Conservation (phyloP, 2,113 vertebrate species). For the Trematocara nigrifrons region DNA sequence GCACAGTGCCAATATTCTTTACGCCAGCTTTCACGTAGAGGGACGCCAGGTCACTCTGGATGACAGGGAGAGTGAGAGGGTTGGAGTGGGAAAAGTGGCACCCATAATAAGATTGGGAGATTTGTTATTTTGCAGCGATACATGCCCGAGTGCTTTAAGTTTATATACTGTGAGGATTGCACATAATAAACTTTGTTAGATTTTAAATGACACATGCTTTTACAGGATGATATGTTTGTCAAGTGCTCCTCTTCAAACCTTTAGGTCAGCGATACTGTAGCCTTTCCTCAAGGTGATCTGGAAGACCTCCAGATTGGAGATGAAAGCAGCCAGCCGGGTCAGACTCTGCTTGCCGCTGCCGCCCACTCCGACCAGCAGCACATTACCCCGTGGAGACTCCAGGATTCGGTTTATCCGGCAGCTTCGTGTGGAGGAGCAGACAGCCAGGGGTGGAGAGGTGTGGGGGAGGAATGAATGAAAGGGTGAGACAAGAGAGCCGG, state of each 20-base stretch:
- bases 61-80: not conserved
- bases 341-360: slow-evolving; percentile 96
- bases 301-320: slow-evolving; percentile 89
- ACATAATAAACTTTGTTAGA: not conserved
- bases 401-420: slow-evolving; percentile 91
- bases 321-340: slow-evolving; percentile 92
- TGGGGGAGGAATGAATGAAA: not conserved
- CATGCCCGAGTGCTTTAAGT: not conserved
- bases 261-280: slow-evolving; percentile 85
- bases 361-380: slow-evolving; percentile 87
- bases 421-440: slow-evolving; percentile 64
- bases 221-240: not conserved
- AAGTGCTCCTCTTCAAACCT: slow-evolving; percentile 67
- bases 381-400: slow-evolving; percentile 86
- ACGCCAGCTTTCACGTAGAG: slow-evolving; percentile 86
- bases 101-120: slow-evolving; percentile 3
- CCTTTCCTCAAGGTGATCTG: slow-evolving; percentile 91
- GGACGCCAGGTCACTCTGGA: slow-evolving; percentile 72
- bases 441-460: not conserved
- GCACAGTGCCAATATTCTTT: slow-evolving; percentile 84
- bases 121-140: not conserved
- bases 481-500: not conserved
- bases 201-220: not conserved
- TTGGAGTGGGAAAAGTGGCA: not conserved
- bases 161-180: not conserved